Evolutionary conservation across 2,888 invertebrate genomes (phyloP), one percentile per base, ranked within the genome.

Genomic region (Meghimatium bilineatum): DNA sequence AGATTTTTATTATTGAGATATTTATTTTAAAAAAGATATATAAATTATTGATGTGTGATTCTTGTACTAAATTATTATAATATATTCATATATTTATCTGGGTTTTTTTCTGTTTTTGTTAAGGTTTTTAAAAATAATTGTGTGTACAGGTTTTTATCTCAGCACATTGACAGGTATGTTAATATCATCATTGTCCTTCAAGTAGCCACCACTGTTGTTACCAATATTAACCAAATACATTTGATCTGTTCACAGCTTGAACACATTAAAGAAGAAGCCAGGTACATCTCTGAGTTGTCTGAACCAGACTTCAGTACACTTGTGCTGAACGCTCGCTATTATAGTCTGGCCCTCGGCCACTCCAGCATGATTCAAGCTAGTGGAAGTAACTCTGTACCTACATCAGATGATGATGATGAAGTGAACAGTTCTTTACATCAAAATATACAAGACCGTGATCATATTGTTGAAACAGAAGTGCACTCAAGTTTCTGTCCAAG

Each of bases 261-360:
- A 75, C 63, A 79, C 38, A 90, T 91, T 69, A 91, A 91, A 83
- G 89, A 89, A 72, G 86, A 86, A 79, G 91, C 91, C 12, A 85
- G 91, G 52, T 85, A 86, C 49, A 89, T 92, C 78, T 87, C 89
- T 52, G 91, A 91, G 29, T 86, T 91, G 36, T 88, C 90, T 34
- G 90, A 92, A 78, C 88, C 88, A 38, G 88, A 88, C 60, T 92
- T 91, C 85, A 90, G 89, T 87, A 82, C 85, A 49, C 85, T 91
- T 86, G 91, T 90, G 76, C 86, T 88, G 63, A 88, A 88, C 86
- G 91, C 91, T 56, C 89, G 91, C 49, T 86, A 87, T 84, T 91
- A 87, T 83, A 91, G 91, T 85, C 88, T 91, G 87, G 91, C 90
- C 83, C 88, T 88, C 52, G 87, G 88, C 75, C 87, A 85, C 34